These are phyloP conservation scores for Thalassophryne amazonica DNA, from an alignment of 2,797 vertebrate species.

Conservation along the genomic window DNA sequence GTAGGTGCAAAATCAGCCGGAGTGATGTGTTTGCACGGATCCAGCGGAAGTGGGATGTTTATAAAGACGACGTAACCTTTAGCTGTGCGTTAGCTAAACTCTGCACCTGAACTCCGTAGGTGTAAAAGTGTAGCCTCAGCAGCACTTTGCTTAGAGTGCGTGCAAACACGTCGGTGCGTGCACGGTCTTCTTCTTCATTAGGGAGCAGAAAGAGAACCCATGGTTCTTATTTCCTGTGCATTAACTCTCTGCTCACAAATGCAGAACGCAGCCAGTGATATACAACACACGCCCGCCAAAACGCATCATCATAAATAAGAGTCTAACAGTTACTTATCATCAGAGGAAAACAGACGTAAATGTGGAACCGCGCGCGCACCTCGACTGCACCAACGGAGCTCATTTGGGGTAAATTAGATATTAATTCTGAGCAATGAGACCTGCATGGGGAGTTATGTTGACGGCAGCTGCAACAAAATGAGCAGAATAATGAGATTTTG, in stretches of 20 bases:
- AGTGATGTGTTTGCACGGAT: conserved; percentile 31
- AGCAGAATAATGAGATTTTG: conserved; percentile 62
- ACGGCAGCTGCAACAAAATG: conserved; percentile 39
- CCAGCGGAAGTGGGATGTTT: conserved; percentile 35
- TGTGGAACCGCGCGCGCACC: no score
- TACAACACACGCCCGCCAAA: conserved; percentile 46
- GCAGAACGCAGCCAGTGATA: conserved; percentile 39
- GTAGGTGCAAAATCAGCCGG: conserved; percentile 19
- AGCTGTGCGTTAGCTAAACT: conserved; percentile 58
- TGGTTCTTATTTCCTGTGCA: conserved; percentile 60
- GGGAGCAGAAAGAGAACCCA: conserved; percentile 58
- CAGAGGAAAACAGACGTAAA: conserved; percentile 23
- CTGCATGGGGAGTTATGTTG: conserved; percentile 41
- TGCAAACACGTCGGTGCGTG: conserved; percentile 49
- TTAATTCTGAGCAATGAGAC: conserved; percentile 51
- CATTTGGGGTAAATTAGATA: conserved; percentile 49
- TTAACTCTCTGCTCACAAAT: conserved; percentile 45
- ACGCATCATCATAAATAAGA: conserved; percentile 59
- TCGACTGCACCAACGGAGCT: conserved; percentile 43
- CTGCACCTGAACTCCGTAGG: conserved; percentile 65
- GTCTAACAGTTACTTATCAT: conserved; percentile 30
- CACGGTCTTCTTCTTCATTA: conserved; percentile 67
- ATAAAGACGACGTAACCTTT: conserved; percentile 45
- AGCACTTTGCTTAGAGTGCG: conserved; percentile 65
- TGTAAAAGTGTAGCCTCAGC: conserved; percentile 60